Evolutionary conservation across 2,113 vertebrate species (phyloP), one percentile per base, ranked within the genome.

Genomic region (Thymallus thymallus): DNA sequence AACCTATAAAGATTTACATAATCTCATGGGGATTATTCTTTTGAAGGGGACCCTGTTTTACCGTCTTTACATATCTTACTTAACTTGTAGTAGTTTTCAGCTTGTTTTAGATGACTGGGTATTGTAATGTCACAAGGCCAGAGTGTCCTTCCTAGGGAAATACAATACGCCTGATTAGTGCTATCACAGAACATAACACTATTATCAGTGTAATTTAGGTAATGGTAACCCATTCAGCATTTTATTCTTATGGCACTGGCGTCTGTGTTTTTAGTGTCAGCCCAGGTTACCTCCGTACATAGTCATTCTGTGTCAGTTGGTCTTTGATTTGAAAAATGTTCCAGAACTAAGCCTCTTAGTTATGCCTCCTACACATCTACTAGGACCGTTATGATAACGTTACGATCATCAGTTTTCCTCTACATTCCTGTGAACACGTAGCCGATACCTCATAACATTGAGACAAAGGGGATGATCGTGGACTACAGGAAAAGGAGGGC

Each of bases 21-120:
- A 14, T 48, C 46, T 13, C 9, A 13, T 48, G 3, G 46, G 13
- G 46, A 48, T 14, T 48, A 48, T 48, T 48, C 12, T 48, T 48
- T 48, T 13, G 13, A 48, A 13, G 46, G 46, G 46, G 13, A 13
- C 2, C 46, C 32, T 32, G 3, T 48, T 48, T 48, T 14, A 14
- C 46, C 6, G 32, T 32, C 32, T 32, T 32, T 32, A 6, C 3
- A 48, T 10, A 48, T 48, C 46, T 48, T 14, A 48, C 13, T 48
- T 48, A 3, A 48, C 46, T 14, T 48, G 13, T 13, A 1, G 1
- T 6, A 32, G 32, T 30, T 64, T 30, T 51, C 35, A 24, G 3
- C 24, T 68, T 60, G 14, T 70, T 82, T 72, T 58, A 30, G 24
- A 48, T 76, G 23, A 13, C 46, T 48, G 46, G 45, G 45, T 12